phyloP scores from a whole-genome alignment of 2,797 vertebrate genomes.

The Notoglanidium macrostoma region DNA sequence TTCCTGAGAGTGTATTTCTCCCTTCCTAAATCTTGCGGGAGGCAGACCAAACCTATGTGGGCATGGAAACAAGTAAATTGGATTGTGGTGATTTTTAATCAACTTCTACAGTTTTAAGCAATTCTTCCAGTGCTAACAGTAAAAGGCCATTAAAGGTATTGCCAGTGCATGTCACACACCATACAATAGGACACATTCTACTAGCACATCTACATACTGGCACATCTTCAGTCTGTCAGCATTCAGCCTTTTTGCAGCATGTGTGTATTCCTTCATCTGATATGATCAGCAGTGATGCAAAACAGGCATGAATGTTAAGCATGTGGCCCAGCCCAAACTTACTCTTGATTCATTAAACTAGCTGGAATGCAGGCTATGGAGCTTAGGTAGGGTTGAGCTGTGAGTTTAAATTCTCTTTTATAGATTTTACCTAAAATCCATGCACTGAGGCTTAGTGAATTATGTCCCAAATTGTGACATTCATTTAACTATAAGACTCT shows the following conservation, averaged over 20 bases:
- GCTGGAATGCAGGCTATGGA: not conserved
- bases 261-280: not conserved
- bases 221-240: not conserved
- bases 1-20: not conserved
- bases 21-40: not conserved
- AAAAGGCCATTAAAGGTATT: not conserved
- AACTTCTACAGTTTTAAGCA: not conserved
- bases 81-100: not conserved
- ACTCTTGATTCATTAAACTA: not conserved
- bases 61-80: not conserved
- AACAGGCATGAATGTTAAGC: not conserved
- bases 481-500: not conserved
- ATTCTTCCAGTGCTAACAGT: not conserved
- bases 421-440: too few relatives aligned
- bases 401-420: not conserved
- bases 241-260: not conserved
- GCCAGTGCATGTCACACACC: not conserved
- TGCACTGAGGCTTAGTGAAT: not conserved
- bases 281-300: not conserved
- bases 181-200: not conserved
- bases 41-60: not conserved
- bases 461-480: not conserved
- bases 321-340: too few relatives aligned
- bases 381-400: not conserved
- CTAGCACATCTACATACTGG: not conserved